phyloP scores from a whole-genome alignment of 2,113 vertebrate species.

The Columba livia region DNA sequence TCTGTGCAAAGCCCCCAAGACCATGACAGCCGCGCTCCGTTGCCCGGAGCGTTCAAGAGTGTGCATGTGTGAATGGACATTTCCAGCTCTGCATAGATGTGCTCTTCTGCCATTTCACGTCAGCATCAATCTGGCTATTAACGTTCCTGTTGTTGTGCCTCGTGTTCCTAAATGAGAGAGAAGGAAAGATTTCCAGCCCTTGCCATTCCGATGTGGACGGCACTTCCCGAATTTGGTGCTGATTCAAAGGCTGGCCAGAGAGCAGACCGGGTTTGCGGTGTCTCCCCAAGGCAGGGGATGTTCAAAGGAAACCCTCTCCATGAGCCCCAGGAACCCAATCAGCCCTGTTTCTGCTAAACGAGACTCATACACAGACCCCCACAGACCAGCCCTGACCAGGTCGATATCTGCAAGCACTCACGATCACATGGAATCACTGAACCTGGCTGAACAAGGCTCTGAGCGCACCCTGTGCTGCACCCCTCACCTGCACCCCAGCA shows the following conservation, averaged over 20 bases:
- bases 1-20: conserved; percentile 30
- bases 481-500: background rate
- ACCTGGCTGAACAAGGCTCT: accelerated
- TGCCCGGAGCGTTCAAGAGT: background rate
- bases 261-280: background rate
- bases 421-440: accelerated
- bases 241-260: background rate
- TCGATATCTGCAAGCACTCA: accelerated
- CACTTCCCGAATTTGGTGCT: background rate
- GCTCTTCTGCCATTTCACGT: conserved; percentile 55
- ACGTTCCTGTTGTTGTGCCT: conserved; percentile 8
- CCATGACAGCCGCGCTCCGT: conserved; percentile 1
- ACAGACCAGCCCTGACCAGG: accelerated
- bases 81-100: conserved; percentile 32
- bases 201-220: accelerated
- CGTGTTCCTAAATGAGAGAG: background rate
- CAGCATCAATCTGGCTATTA: conserved; percentile 30
- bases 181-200: background rate
- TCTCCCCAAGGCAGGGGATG: background rate
- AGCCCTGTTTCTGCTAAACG: background rate
- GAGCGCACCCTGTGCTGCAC: accelerated
- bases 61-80: conserved; percentile 51
- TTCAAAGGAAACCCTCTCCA: background rate
- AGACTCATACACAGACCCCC: accelerated
- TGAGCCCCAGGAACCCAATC: background rate